Evolutionary conservation across 2,113 vertebrate genomes (phyloP).

Genomic region (Passer domesticus): DNA sequence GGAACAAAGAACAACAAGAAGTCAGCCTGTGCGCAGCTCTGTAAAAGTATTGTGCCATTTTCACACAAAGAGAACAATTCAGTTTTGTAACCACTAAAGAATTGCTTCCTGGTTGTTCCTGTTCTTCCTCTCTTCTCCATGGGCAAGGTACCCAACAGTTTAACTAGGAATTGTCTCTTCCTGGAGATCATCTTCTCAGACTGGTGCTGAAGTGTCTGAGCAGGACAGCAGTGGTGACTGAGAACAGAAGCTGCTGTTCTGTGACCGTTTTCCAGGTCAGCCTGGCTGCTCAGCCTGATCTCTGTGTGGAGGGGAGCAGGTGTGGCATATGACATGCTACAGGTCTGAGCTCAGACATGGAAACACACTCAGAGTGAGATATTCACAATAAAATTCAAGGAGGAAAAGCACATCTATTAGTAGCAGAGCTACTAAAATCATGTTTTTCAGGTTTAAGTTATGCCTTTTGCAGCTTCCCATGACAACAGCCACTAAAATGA

Average conservation of each 20-base stretch:
- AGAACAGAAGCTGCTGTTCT: not conserved
- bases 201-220: not conserved
- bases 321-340: not conserved
- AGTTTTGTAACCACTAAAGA: not conserved
- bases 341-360: not conserved
- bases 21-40: accelerated
- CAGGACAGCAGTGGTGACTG: not conserved
- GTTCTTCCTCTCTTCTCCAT: not conserved
- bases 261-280: not conserved
- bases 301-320: not conserved
- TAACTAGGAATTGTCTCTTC: not conserved
- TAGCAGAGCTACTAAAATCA: not conserved
- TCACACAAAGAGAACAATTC: not conserved
- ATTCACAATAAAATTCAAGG: not conserved
- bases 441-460: not conserved
- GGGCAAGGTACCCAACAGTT: not conserved
- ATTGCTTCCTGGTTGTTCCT: not conserved
- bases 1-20: accelerated
- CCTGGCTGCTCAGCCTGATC: not conserved
- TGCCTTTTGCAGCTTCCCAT: not conserved
- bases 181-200: not conserved
- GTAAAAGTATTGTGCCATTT: not conserved
- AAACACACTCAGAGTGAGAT: not conserved
- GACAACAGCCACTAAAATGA: not conserved
- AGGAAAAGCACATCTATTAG: not conserved